Base-by-base conservation (phyloP, 2,113 vertebrate genomes). In the Lycaon pictus region DNA sequence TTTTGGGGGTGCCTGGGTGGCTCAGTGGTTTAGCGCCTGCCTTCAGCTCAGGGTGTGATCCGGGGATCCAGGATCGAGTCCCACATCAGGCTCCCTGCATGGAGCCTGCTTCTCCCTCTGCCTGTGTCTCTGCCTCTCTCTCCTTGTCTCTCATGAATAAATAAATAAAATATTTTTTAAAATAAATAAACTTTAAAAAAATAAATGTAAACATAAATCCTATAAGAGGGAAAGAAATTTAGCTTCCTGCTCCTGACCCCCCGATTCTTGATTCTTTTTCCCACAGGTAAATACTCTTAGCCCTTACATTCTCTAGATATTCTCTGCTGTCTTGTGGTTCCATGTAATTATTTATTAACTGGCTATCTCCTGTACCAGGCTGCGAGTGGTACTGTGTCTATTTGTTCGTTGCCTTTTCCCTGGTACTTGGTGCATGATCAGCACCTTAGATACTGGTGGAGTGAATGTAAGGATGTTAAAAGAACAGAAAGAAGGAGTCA, bases 381-480 rank as follows among this genome's bases (percentile, higher is more conserved):
- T 15, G 60, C 86, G 35, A 16, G 12, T 56, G 53, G 23, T 11
- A 43, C 56, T 92, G 2, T 51, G 19, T 87, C 48, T 92, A 13
- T 93, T 60, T 90, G 58, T 80, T 91, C 16, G 11, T 65, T 87
- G 80, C 15, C 17, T 94, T 97, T 48, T 80, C 71, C 43, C 53
- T 48, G 67, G 32, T 71, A 63, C 37, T 53, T 88, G 48, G n/a
- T 51, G 43, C 74, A 84, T 56, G 27, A 55, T 74, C 22, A 74
- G 32, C 29, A 80, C 53, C 93, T 80, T 81, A 43, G 8, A 17
- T 80, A n/a, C 80, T 95, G 35, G 32, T 16, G 2, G 32, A 23
- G 65, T 72, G 55, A 92, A 43, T 58, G 32, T 55, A 88, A 86
- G 32, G 10, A 53, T 37, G 37, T 93, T 77, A 94, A 74, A 82